Evolutionary conservation across 2,113 vertebrate genomes (phyloP), one percentile per base, ranked within the genome.

Genomic region (Baryphthengus martii): DNA sequence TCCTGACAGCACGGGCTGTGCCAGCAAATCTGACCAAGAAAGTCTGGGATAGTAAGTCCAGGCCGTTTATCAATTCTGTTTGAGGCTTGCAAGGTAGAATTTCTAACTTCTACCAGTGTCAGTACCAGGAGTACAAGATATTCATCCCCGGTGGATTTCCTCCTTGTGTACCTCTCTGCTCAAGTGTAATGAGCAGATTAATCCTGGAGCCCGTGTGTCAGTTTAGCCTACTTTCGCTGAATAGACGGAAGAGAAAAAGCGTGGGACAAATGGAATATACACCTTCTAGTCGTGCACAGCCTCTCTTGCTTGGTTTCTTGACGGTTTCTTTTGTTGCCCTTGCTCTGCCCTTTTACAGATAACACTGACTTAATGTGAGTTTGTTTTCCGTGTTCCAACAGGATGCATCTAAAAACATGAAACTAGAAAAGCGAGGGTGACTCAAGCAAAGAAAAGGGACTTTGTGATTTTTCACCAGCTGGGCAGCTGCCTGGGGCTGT

Each of bases 1-100:
- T 77, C 31, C 67, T 83, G 76, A 80, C 78, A 78, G 53, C 67
- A 13, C 4, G 3, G 71, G 40, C 70, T 91, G 53, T 71, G 92
- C 90, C 95, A 97, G 24, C 84, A 91, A 75, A 89, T 77, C 50
- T 71, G 44, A 68, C 68, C 3, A 20, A 87, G 71, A 71, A 92
- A 35, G 44, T 90, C 85, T 65, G 66, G 68, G 78, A 73, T 89
- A 65, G 73, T 68, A 95, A 68, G 71, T 92, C 65, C 28, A 58
- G 72, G 29, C 35, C 83, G 75, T 96, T 96, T 79, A 90, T 97
- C 82, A 96, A 31, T 84, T 86, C 84, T 65, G 21, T 79, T 77
- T 80, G 70, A 97, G 58, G 26, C 40, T 59, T 94, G 40, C 47
- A 73, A 88, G 88, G 50, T 77, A 83, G 65, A 96, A 90, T 95